Evolutionary conservation across 2,888 invertebrate species (phyloP).

Genomic region (Cylindroiulus punctatus): DNA sequence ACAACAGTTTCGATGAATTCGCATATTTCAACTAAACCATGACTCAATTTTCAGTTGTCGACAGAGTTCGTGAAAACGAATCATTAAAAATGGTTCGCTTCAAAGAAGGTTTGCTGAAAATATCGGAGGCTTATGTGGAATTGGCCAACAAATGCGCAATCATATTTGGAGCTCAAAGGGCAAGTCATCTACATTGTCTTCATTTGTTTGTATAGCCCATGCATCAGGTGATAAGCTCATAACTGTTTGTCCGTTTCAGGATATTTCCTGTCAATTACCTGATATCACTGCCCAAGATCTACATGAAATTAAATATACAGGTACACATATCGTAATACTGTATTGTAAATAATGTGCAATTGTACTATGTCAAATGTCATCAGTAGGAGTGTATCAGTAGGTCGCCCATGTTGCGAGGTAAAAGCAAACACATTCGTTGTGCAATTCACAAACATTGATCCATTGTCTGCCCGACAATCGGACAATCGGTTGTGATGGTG

Average conservation of each 20-base stretch:
- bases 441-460: too few relatives aligned
- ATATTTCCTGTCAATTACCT: conserved; percentile 68
- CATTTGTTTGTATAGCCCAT: background rate
- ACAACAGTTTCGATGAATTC: background rate
- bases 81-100: conserved; percentile 69
- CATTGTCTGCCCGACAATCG: background rate
- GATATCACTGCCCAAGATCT: conserved; percentile 67
- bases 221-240: background rate
- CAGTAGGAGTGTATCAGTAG: background rate
- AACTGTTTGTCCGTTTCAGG: conserved; percentile 61
- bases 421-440: background rate
- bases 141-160: conserved; percentile 68
- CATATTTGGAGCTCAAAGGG: conserved; percentile 68
- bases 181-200: conserved; percentile 57
- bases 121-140: conserved; percentile 69
- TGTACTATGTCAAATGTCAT: background rate
- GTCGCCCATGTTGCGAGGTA: background rate
- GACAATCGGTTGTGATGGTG: too few relatives aligned
- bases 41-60: conserved; percentile 65
- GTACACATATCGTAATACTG: conserved; percentile 59
- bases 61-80: conserved; percentile 69
- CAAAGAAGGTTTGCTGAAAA: conserved; percentile 68
- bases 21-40: background rate
- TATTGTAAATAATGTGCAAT: conserved; percentile 51
- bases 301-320: conserved; percentile 67